These are phyloP conservation scores for Gasterosteus nipponicus DNA, from an alignment of 2,113 vertebrate species.

Conservation along the genomic window DNA sequence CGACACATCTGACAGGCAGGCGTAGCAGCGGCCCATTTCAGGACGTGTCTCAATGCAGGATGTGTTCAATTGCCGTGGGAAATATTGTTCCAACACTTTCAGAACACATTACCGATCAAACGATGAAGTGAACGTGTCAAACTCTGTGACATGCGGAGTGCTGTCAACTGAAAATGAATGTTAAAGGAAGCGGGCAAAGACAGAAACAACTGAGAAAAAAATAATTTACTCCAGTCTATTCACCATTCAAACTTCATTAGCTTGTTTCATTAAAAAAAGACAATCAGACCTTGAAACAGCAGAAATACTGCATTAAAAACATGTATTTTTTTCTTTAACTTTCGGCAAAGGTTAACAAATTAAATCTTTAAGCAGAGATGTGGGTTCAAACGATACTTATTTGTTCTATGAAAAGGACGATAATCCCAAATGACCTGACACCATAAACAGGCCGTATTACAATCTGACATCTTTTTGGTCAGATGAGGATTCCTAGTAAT, in stretches of 20 bases:
- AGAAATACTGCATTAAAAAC: not conserved
- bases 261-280: not conserved
- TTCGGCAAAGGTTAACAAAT: not conserved
- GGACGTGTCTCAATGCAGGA: not conserved
- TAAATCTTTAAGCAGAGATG: not conserved
- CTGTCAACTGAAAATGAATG: not conserved
- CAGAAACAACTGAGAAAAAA: constrained; percentile 21
- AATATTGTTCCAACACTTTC: constrained; percentile 16
- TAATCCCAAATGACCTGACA: constrained; percentile 16
- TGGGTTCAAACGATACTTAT: not conserved
- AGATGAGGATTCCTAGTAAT: constrained; percentile 57
- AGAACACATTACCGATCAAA: constrained; percentile 12
- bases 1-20: constrained; percentile 22
- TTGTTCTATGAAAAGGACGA: constrained; percentile 11
- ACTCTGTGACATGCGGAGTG: constrained; percentile 17
- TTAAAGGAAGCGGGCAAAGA: constrained; percentile 8
- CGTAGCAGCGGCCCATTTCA: constrained; percentile 19
- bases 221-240: constrained; percentile 2
- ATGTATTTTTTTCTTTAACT: not conserved
- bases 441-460: constrained; percentile 1
- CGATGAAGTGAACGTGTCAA: not conserved
- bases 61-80: constrained; percentile 20
- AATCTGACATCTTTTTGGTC: constrained; percentile 41
- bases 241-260: not conserved
- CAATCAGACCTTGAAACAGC: not conserved